Evolutionary conservation across 2,888 invertebrate genomes (phyloP).

Genomic region (Acanthosepion lycidas): DNA sequence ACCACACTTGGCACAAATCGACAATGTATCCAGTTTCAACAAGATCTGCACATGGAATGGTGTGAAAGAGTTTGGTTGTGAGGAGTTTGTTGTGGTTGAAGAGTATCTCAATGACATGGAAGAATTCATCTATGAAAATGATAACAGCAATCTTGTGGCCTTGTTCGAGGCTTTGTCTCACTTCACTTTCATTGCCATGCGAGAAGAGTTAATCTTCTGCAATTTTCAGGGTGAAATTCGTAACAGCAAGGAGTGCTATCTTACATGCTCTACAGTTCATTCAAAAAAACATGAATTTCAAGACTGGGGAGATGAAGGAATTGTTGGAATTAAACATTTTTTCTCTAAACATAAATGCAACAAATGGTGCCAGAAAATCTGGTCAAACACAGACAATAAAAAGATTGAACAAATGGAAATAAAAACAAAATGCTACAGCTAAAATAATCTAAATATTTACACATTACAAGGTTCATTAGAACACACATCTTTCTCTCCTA

Average conservation of each 20-base stretch:
- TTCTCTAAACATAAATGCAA: conserved; percentile 14
- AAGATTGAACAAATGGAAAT: background rate
- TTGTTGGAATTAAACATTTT: background rate
- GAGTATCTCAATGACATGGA: conserved; percentile 3
- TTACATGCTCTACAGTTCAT: background rate
- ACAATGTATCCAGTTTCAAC: conserved; percentile 36
- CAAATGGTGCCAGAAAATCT: background rate
- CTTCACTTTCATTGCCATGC: background rate
- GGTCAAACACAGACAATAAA: background rate
- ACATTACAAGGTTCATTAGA: background rate
- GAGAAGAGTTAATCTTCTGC: background rate
- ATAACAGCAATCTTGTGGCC: background rate
- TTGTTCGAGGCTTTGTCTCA: conserved; percentile 34
- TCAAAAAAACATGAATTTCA: background rate
- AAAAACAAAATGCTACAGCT: background rate
- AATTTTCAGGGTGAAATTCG: background rate
- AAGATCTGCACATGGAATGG: conserved; percentile 33
- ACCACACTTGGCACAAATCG: conserved; percentile 37
- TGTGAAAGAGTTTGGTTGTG: conserved; percentile 34
- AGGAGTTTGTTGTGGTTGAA: conserved; percentile 37
- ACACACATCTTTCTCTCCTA: background rate
- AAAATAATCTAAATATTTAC: background rate
- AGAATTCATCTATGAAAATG: background rate
- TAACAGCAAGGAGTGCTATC: background rate
- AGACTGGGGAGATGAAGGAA: background rate